Evolutionary conservation across 2,888 invertebrate genomes (phyloP), one percentile per base, ranked within the genome.

Genomic region (Dryobotodes eremita): DNA sequence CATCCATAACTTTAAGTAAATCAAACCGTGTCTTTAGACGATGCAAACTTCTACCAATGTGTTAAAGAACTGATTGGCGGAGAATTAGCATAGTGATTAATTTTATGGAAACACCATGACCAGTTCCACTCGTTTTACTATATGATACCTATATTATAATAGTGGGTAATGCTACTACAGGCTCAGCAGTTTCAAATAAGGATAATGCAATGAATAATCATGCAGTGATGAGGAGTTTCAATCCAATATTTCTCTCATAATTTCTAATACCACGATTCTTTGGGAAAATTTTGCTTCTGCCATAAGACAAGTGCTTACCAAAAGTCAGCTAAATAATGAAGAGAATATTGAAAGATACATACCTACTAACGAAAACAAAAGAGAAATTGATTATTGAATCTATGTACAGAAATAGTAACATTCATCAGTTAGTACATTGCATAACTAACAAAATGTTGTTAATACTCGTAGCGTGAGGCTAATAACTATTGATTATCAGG

Each of bases 391-490:
- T 46, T 36, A 77, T 72, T 72, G 20, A 65, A 72, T 72, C 15
- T 53, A 59, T 13, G 17, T 42, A 31, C 26, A 72, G 36, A 71
- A 72, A 68, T 78, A 53, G 11, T 42, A 50, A 20, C 50, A 75
- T 26, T 72, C 15, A 76, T 82, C 59, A 68, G 42, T 55, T 48
- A 69, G 31, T 13, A 42, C 36, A 17, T 89, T 89, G 82, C 70
- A 75, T 89, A 86, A 89, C 23, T 62, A 61, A 53, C 42, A 55
- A 88, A 89, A 86, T 80, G 74, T 71, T 77, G 80, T 82, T 78
- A 75, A 81, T 89, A n/a, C n/a, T n/a, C n/a, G n/a, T n/a, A 74
- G 88, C 89, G 82, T 89, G 87, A 75, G 62, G 83, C 7, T 85
- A 88, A 86, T 80, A 61, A 82, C 71, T 79, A 80, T 84, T 66